Conservation (phyloP, 2,113 vertebrate genomes). For the Cynoglossus semilaevis region DNA sequence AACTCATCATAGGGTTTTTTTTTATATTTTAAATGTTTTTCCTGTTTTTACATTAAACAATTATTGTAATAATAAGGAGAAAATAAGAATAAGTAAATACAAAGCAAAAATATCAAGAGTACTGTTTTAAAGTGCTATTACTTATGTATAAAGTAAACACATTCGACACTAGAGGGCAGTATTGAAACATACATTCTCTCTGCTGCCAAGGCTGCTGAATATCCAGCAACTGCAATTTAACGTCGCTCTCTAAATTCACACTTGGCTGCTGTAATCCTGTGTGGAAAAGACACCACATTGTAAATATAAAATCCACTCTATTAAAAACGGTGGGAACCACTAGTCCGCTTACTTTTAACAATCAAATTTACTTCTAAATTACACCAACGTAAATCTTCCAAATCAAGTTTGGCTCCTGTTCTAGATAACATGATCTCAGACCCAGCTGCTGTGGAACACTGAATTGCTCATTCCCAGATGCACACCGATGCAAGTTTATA, state of each 20-base stretch:
- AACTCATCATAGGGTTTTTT: no score
- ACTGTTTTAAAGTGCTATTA: no score
- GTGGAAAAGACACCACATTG: constrained; percentile 9
- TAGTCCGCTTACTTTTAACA: constrained; percentile 17
- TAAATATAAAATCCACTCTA: constrained; percentile 16
- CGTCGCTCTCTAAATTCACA: constrained; percentile 19
- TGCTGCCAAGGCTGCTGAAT: neutral
- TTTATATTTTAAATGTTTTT: no score
- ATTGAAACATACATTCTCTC: constrained; percentile 48
- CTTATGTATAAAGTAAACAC: neutral
- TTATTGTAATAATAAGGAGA: no score
- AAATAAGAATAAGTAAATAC: no score
- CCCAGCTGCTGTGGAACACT: constrained; percentile 45
- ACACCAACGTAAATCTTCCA: constrained; percentile 35
- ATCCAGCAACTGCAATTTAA: constrained; percentile 16
- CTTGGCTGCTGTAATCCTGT: constrained; percentile 19
- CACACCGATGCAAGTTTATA: constrained; percentile 70
- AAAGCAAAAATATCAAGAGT: no score
- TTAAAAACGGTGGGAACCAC: constrained; percentile 7
- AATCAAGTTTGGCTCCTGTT: constrained; percentile 43
- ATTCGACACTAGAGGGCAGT: constrained; percentile 74
- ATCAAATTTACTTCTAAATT: constrained; percentile 34
- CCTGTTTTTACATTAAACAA: no score
- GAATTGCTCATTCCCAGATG: constrained; percentile 60
- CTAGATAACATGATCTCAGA: constrained; percentile 26